Percentiles rank a stretch among this genome's conserved stretches.
These are phyloP conservation scores for Grallaria varia DNA, from an alignment of 2,113 vertebrate species.

Conservation along the genomic window DNA sequence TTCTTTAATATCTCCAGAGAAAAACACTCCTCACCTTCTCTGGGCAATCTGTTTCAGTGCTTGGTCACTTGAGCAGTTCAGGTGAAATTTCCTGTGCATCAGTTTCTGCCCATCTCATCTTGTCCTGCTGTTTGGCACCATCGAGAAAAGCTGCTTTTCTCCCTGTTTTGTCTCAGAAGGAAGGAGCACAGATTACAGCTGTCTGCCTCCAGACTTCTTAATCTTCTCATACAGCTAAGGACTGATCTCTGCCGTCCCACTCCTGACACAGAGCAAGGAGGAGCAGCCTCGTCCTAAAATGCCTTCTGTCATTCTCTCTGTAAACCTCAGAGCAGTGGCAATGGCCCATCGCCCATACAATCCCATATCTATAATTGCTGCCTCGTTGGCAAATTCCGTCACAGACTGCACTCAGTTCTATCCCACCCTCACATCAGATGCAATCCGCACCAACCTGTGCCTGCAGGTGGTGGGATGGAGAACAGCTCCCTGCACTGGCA, in stretches of 20 bases:
- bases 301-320: not conserved
- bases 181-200: not conserved
- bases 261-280: not conserved
- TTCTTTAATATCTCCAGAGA: not conserved
- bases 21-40: not conserved
- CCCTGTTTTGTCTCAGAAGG: not conserved
- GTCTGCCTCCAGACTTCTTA: not conserved
- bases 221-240: not conserved
- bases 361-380: constrained; percentile 13
- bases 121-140: not conserved
- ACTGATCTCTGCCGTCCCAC: not conserved
- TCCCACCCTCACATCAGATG: constrained; percentile 53
- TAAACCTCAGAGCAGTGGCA: not conserved
- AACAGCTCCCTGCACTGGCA: not conserved
- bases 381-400: constrained; percentile 9
- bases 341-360: not conserved
- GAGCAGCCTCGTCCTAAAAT: not conserved
- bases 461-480: not conserved
- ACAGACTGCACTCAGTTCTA: constrained; percentile 26
- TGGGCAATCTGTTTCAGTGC: not conserved
- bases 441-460: constrained; percentile 2
- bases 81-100: not conserved
- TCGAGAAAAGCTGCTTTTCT: not conserved
- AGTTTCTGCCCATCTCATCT: not conserved
- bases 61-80: not conserved